A percentile compares a stretch with the other conserved stretches of the same genome.
These are phyloP conservation scores for Cyclophora punctaria DNA, from an alignment of 2,888 invertebrate genomes.

Conservation along the genomic window DNA sequence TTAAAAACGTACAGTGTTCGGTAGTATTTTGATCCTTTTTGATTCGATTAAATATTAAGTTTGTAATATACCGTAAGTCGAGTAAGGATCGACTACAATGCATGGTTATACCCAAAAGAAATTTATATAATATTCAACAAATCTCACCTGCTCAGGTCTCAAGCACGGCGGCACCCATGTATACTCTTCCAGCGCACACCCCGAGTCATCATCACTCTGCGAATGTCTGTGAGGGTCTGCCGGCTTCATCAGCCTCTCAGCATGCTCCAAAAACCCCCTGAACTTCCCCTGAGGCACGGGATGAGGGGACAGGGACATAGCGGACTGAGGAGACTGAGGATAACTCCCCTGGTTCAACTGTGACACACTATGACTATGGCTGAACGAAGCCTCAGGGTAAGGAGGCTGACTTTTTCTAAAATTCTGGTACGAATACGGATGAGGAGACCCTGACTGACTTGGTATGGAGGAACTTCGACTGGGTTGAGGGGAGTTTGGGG, in stretches of 20 bases:
- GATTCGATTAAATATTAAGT: no score
- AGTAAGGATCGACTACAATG: no score
- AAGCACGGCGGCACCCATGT: conserved; percentile 98
- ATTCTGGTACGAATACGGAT: conserved; percentile 61
- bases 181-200: conserved; percentile 97
- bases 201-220: conserved; percentile 97
- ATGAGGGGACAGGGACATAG: conserved; percentile 65
- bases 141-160: conserved; percentile 93
- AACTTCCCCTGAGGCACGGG: conserved; percentile 65
- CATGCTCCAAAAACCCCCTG: conserved; percentile 61
- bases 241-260: conserved; percentile 77
- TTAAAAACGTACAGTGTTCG: no score
- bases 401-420: conserved; percentile 46
- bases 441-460: conserved; percentile 57
- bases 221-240: conserved; percentile 88
- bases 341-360: conserved; percentile 47
- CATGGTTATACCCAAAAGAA: no score
- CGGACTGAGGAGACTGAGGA: conserved; percentile 60
- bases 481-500: conserved; percentile 62
- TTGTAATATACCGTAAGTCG: no score
- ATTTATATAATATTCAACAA: neutral
- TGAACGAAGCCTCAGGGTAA: conserved; percentile 16
- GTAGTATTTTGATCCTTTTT: no score
- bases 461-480: conserved; percentile 56
- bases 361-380: conserved; percentile 48